These are phyloP conservation scores for Opisthograptis luteolata DNA, from an alignment of 2,888 invertebrate genomes.

Conservation along the genomic window DNA sequence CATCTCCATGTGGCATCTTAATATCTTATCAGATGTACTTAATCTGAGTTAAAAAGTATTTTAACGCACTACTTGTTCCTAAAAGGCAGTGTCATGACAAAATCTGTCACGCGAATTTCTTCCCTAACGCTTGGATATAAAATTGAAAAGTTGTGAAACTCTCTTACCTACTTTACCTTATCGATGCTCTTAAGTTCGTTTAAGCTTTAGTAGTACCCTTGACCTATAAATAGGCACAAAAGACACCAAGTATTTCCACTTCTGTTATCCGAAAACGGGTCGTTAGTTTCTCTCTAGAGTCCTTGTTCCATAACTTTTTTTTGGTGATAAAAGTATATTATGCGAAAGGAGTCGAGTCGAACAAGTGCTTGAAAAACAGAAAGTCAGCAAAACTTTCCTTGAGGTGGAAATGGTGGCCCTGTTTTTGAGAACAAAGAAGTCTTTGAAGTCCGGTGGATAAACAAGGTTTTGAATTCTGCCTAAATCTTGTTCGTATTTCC, in stretches of 20 bases:
- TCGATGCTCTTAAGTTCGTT: slow-evolving; percentile 28
- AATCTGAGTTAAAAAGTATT: slow-evolving; percentile 16
- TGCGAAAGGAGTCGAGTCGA: slow-evolving; percentile 28
- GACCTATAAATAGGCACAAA: slow-evolving; percentile 33
- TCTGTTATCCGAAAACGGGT: slow-evolving; percentile 34
- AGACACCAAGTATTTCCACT: slow-evolving; percentile 33
- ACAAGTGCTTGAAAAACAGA: slow-evolving; percentile 23
- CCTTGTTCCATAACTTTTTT: slow-evolving; percentile 34
- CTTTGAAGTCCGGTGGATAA: neutral
- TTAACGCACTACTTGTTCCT: slow-evolving; percentile 19
- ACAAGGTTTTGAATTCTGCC: neutral
- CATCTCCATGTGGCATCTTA: neutral
- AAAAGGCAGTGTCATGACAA: slow-evolving; percentile 14
- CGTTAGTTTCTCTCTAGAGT: slow-evolving; percentile 34
- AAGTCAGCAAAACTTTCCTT: slow-evolving; percentile 22
- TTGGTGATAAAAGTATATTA: slow-evolving; percentile 37
- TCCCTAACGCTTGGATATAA: slow-evolving; percentile 16
- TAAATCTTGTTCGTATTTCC: too few relatives aligned
- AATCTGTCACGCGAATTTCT: slow-evolving; percentile 15
- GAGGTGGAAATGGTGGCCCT: slow-evolving; percentile 19
- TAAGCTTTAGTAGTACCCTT: slow-evolving; percentile 31
- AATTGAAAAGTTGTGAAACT: slow-evolving; percentile 22
- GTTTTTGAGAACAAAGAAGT: slow-evolving; percentile 1
- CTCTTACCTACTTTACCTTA: slow-evolving; percentile 26
- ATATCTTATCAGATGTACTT: slow-evolving; percentile 3